A percentile compares a stretch with the other conserved stretches of the same genome.
These are phyloP conservation scores for Harpalus rufipes DNA, from an alignment of 2,888 invertebrate genomes.

Conservation along the genomic window DNA sequence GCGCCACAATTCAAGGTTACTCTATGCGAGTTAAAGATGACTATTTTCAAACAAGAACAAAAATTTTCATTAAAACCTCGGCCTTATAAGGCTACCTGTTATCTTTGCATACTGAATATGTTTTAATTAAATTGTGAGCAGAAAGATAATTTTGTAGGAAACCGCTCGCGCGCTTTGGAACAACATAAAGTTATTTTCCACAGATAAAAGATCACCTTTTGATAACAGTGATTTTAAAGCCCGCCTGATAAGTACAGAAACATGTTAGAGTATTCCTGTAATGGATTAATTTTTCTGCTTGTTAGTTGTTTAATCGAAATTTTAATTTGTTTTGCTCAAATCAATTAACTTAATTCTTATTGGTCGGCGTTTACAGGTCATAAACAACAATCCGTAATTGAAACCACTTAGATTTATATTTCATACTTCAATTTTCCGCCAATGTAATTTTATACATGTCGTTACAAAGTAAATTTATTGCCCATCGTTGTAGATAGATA, in stretches of 20 bases:
- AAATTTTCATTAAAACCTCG: constrained; percentile 42
- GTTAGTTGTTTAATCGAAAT: constrained; percentile 37
- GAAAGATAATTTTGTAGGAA: constrained; percentile 53
- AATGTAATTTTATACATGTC: background rate
- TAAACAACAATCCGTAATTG: constrained; percentile 4
- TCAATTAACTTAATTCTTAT: constrained; percentile 40
- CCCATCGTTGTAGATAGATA: background rate
- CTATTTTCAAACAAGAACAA: constrained; percentile 52
- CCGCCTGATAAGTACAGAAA: constrained; percentile 37
- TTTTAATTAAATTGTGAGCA: constrained; percentile 51
- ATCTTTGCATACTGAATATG: constrained; percentile 54
- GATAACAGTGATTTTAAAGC: constrained; percentile 32
- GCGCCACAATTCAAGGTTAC: constrained; percentile 37
- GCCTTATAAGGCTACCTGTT: constrained; percentile 49
- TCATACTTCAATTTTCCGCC: constrained; percentile 14
- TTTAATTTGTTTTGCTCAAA: constrained; percentile 28
- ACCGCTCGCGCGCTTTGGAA: constrained; percentile 35
- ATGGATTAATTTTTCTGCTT: constrained; percentile 37
- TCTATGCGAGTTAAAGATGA: constrained; percentile 43
- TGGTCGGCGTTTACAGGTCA: constrained; percentile 9
- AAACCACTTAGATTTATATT: constrained; percentile 26
- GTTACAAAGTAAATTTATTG: constrained; percentile 14
- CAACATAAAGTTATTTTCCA: constrained; percentile 13
- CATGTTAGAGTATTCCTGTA: constrained; percentile 20
- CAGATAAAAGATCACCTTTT: constrained; percentile 35